Percentiles rank a stretch among this genome's conserved stretches.
Conservation (phyloP, 2,797 vertebrate genomes). For the Callimico goeldii region DNA sequence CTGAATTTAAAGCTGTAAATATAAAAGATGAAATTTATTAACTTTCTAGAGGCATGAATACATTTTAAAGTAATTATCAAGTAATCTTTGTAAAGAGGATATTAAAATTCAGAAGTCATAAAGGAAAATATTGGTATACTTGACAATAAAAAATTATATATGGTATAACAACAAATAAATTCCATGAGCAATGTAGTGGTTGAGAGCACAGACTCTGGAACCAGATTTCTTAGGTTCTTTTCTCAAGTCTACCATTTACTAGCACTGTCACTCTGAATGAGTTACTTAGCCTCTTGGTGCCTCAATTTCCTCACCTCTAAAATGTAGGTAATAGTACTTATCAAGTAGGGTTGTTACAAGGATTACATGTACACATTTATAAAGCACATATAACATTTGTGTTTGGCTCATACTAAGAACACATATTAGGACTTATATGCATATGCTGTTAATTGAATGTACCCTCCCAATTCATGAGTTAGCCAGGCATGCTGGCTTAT, state of each 20-base stretch:
- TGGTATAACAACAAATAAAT: not conserved
- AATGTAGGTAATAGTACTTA: not conserved
- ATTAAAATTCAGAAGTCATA: not conserved
- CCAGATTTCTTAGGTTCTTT: not conserved
- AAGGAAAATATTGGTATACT: not conserved
- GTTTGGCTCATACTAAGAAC: not conserved
- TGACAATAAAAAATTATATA: not conserved
- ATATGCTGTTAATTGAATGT: not conserved
- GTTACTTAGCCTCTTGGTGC: not conserved
- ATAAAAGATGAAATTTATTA: constrained; percentile 13
- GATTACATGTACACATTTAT: constrained; percentile 18
- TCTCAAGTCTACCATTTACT: not conserved
- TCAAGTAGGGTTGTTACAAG: not conserved
- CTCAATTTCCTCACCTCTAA: constrained; percentile 17
- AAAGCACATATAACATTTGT: not conserved
- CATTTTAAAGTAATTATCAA: not conserved
- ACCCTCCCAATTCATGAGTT: not conserved
- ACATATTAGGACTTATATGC: not conserved
- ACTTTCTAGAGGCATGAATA: not conserved
- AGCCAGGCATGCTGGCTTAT: too few species aligned
- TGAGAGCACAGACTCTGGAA: not conserved
- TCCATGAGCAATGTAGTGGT: not conserved
- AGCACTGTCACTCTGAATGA: not conserved
- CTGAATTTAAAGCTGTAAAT: not conserved
- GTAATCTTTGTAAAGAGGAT: not conserved